Conservation (phyloP, 2,888 invertebrate species). For the Ditula angustiorana region DNA sequence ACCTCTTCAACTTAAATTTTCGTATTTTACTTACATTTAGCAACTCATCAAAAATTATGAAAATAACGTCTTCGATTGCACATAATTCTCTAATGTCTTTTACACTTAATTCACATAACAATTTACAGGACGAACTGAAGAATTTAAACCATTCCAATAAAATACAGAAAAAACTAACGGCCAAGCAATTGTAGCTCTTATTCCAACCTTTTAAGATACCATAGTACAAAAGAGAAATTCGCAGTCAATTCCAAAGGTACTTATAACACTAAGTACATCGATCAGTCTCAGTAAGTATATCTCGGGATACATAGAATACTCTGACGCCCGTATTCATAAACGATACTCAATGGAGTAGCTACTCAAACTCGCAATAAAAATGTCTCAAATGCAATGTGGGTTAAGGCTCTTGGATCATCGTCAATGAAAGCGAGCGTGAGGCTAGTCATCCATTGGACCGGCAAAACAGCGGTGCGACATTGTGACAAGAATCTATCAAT, state of each 20-base stretch:
- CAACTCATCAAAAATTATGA: neutral
- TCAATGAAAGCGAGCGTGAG: no score
- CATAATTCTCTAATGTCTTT: neutral
- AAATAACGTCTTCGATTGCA: neutral
- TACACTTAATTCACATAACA: neutral
- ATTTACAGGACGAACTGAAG: neutral
- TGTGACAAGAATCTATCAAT: no score
- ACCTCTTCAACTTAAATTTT: neutral
- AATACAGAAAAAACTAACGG: neutral
- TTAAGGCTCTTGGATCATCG: no score
- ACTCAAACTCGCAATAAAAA: no score
- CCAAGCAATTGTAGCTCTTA: neutral
- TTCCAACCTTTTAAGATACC: neutral
- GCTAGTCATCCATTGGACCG: no score
- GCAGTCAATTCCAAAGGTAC: neutral
- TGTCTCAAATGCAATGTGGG: no score
- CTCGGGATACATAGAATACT: no score
- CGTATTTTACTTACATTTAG: neutral
- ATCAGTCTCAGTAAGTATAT: slow-evolving; percentile 10
- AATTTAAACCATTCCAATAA: neutral
- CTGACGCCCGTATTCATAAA: no score
- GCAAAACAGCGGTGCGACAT: no score
- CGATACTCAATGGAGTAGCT: no score
- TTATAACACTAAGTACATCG: slow-evolving; percentile 2
- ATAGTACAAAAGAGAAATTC: neutral